Base-by-base conservation (phyloP, 1,140 invertebrate genomes). In the Ladona fulva region DNA sequence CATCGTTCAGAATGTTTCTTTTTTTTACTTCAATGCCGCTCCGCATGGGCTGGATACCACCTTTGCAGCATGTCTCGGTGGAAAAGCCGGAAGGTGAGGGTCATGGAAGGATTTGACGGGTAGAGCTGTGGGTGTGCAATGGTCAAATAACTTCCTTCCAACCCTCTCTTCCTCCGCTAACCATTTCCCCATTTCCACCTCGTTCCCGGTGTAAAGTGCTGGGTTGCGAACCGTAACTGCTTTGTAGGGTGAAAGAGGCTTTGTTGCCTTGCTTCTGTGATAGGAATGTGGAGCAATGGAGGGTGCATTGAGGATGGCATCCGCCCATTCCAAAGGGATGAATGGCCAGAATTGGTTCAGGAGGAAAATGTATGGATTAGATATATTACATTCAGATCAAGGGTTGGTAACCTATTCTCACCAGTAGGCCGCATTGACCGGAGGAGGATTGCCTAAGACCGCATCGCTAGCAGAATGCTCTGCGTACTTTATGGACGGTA, bases 201-300 rank as follows among this genome's bases (percentile, higher is more conserved):
- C 14, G 52, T 22, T 66, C 52, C 52, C n/a, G 19, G 44, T 19
- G 44, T 52, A 52, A 52, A 52, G 10, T 52, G 44, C 44, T 66
- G 52, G 52, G 14, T 66, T 66, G 52, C 52, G 52, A 66, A 66
- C 52, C 52, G 52, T 66, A 66, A 66, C 52, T 66, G 52, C 52
- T 66, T 66, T 66, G 52, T 37, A 37, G 29, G 29, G 29, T 66
- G 52, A 66, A 66, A 66, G 52, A 16, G 52, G 52, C 52, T 66
- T 66, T 66, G 52, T 66, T 66, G 52, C 52, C 52, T 12, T 16
- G 44, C 44, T 52, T 52, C 10, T 10, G 44, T 10, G 52, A 66
- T 66, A 66, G 52, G 52, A 66, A 66, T 66, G 52, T 66, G 52
- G 52, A 66, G 52, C 52, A 66, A 66, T 16, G 52, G n/a, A 19